Evolutionary conservation across 1,140 invertebrate species (phyloP), one percentile per base, ranked within the genome.

Genomic region (Carposina sasakii): DNA sequence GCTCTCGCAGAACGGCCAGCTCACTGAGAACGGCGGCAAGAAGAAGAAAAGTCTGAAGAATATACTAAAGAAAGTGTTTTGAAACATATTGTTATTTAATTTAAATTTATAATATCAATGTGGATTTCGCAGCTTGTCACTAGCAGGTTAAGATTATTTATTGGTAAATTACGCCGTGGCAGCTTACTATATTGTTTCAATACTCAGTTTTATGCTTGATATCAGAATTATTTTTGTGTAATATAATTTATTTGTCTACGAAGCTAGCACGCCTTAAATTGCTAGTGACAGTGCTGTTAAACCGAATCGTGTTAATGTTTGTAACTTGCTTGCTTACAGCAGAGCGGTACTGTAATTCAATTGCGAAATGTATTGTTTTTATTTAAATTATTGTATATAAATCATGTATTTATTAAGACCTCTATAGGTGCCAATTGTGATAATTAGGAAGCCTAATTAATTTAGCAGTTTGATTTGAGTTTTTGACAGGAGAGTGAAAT

Each of bases 31-130:
- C 65, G 62, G 63, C 33, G 64, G 56, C n/a, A 48, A 54, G 19
- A 78, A 65, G 70, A 88, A 63, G 84, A 89, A 79, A 87, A 88
- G 68, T 57, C 65, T 90, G 31, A 90, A 87, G 61, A 90, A 89
- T 79, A 90, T 91, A 75, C 84, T 90, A 60, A 89, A 86, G 62
- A 90, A 90, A 81, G 85, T 90, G 71, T 90, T 90, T 83, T 90
- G 84, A 89, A 57, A 47, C 60, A 57, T 63, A 54, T 60, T 55
- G 62, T 59, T 68, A 28, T 21, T 53, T 62, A 64, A 56, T 60
- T 57, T 56, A 57, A 57, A 48, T 48, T 20, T 63, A n/a, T n/a
- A n/a, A n/a, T n/a, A n/a, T n/a, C n/a, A n/a, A n/a, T n/a, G n/a
- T n/a, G n/a, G n/a, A n/a, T n/a, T n/a, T n/a, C n/a, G n/a, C n/a